Base-by-base conservation (phyloP, 2,113 vertebrate species). In the Channa maculata region DNA sequence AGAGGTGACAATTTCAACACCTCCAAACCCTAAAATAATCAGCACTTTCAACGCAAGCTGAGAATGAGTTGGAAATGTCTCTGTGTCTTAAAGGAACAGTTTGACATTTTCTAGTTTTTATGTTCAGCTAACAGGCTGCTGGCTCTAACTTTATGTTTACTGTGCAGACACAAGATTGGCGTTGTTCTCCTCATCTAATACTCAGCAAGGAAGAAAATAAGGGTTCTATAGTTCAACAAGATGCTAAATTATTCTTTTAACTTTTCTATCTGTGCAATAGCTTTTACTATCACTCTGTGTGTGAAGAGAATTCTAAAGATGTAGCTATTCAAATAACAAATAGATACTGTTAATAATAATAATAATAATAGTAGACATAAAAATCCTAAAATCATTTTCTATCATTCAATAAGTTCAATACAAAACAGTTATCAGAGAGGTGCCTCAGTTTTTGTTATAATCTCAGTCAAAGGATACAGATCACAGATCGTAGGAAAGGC, bases 241-340 rank as follows among this genome's bases (percentile, higher is more conserved):
- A 77, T 64, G 14, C 43, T 53, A 8, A 59, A 55, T 61, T 66
- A 65, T 54, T 73, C 60, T 59, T 76, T 58, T 33, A 34, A 46
- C 1, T 5, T 57, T 61, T 46, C 63, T 48, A 37, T 75, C 69
- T 72, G 43, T 80, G 65, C 58, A 55, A 58, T 49, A 70, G 53
- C 55, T 59, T 73, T 65, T 60, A 51, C 60, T 39, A 44, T 69
- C 37, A 77, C 52, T 80, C 73, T 71, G 70, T 54, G 76, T 33
- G 41, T 88, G 65, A 59, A 80, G 49, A 50, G 61, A 74, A 45
- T 65, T 3, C 12, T 51, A 89, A 66, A 77, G 46, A 79, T 60
- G 57, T 71, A 60, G 14, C 46, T 76, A 75, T 82, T 78, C 37
- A 45, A 88, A 85, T 82, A 84, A 91, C 37, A 24, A 24, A 24